phyloP scores from a whole-genome alignment of 2,113 vertebrate species.

The Marmota flaviventris region DNA sequence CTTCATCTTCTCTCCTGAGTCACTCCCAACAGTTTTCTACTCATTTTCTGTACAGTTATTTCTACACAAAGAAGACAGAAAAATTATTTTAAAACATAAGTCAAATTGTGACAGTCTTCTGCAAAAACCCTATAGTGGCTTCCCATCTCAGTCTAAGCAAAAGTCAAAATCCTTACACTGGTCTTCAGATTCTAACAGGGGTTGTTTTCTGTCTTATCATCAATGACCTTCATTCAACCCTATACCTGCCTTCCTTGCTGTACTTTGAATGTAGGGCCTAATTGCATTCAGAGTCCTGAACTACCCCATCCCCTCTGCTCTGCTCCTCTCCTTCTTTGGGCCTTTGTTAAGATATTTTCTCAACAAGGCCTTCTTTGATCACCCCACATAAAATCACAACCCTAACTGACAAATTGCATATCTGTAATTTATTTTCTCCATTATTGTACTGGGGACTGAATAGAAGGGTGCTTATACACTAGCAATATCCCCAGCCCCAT shows the following conservation, averaged over 20 bases:
- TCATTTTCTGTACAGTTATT: neutral
- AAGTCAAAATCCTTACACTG: neutral
- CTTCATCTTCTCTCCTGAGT: neutral
- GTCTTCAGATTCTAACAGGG: neutral
- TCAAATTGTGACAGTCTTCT: neutral
- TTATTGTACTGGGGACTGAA: neutral
- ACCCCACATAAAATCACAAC: neutral
- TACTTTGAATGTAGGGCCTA: neutral
- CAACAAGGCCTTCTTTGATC: neutral
- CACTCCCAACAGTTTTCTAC: neutral
- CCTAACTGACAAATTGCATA: neutral
- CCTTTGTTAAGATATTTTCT: neutral
- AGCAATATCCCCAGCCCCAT: too few relatives aligned
- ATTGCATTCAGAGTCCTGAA: neutral
- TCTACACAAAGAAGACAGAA: neutral
- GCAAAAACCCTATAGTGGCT: neutral
- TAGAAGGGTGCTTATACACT: too few relatives aligned
- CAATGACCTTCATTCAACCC: fast-evolving
- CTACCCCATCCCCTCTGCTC: too few relatives aligned
- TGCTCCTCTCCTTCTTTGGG: neutral
- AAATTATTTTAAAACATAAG: neutral
- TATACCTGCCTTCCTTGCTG: neutral
- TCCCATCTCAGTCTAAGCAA: neutral
- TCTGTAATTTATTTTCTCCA: neutral
- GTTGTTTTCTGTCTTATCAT: neutral